Base-by-base conservation (phyloP, 2,797 vertebrate species). In the Platyrinchus mystaceus region DNA sequence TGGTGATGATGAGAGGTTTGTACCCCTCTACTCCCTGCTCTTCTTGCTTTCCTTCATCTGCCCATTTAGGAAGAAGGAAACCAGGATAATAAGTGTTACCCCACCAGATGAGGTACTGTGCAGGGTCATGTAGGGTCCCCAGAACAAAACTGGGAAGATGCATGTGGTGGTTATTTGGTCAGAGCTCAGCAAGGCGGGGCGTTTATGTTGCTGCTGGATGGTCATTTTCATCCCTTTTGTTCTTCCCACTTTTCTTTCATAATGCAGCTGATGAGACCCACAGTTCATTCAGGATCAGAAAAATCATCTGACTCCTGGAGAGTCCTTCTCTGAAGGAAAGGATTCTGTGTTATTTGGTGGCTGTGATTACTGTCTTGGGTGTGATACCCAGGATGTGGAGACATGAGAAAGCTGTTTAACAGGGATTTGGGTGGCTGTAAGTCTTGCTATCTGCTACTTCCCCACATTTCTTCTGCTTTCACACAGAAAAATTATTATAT, bases 401-500 rank as follows among this genome's bases (percentile, higher is more conserved):
- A 91, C 58, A 76, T 44, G 44, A 62, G 70, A 84, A 78, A 90
- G 23, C 24, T 73, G 50, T 90, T 90, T 64, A 79, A 49, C 47
- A 2, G 4, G 59, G 69, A 53, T 47, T 67, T 64, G 59, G 32
- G 68, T 39, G 79, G 64, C 62, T 84, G 74, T 55, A 58, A 81
- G n/a, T 55, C 81, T 75, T 69, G 30, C 34, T 95, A 76, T 91
- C 67, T 85, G 3, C 84, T 69, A 43, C 87, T 90, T 92, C 77
- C 32, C 52, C 53, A 53, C 67, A 69, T 47, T 58, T 75, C 55
- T 91, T 75, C 88, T 83, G 62, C 95, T 96, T 93, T 94, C 84
- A 78, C 47, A 87, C 27, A 91, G 94, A 94, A 90, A 78, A 82
- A 86, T 78, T 93, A 92, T 88, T 82, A 62, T 94, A 76, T 90